These are phyloP conservation scores for Lordiphosa clarofinis DNA, from an alignment of 1,140 invertebrate genomes.

Conservation along the genomic window DNA sequence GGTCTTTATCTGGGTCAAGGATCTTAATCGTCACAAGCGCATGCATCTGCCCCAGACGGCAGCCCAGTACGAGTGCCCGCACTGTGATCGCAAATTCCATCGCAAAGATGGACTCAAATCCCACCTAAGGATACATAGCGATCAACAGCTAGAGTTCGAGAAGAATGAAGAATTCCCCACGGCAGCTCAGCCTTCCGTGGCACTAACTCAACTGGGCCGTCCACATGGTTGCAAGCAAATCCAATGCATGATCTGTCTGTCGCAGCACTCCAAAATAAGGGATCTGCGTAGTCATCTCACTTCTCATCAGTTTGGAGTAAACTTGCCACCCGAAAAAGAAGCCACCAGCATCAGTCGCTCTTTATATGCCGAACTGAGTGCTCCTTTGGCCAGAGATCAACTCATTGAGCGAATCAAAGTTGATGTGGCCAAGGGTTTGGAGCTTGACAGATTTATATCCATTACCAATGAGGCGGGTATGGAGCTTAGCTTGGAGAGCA, in stretches of 20 bases:
- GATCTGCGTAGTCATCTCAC: constrained; percentile 56
- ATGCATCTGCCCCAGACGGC: constrained; percentile 80
- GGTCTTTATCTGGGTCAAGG: constrained; percentile 81
- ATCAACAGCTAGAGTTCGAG: not conserved
- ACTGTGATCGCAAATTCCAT: constrained; percentile 81
- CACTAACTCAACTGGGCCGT: constrained; percentile 32
- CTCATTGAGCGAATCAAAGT: constrained; percentile 44
- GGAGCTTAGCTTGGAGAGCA: constrained; percentile 64
- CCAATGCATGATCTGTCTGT: constrained; percentile 71
- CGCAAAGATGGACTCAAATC: constrained; percentile 80
- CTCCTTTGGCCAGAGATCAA: constrained; percentile 15
- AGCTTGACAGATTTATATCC: constrained; percentile 62
- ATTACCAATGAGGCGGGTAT: constrained; percentile 67
- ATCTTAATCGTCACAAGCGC: constrained; percentile 80
- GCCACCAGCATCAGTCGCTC: constrained; percentile 19
- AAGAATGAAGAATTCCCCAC: constrained; percentile 4
- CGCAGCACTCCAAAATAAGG: constrained; percentile 56
- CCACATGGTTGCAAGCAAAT: constrained; percentile 69
- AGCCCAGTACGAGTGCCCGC: constrained; percentile 80
- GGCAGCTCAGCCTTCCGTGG: not conserved
- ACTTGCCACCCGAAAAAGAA: constrained; percentile 15
- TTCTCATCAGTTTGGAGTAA: constrained; percentile 40
- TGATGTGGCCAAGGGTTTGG: constrained; percentile 34
- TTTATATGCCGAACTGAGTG: constrained; percentile 53
- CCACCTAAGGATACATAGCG: constrained; percentile 54